Base-by-base conservation (phyloP, 2,888 invertebrate species). In the Peribatodes rhomboidaria region DNA sequence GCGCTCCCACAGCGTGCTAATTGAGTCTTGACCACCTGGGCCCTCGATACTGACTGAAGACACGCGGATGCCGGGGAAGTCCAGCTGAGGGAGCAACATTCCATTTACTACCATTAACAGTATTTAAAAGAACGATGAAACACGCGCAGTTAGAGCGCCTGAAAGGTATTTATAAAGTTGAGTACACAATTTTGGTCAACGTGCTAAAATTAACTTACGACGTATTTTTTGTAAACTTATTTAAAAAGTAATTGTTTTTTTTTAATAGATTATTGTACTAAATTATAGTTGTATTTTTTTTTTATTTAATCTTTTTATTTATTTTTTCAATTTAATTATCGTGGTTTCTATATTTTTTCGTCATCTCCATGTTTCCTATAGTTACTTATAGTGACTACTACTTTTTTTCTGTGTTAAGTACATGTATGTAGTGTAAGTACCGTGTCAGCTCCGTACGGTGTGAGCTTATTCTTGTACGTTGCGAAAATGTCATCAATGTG, bases 1-100 rank as follows among this genome's bases (percentile, higher is more conserved):
- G 86, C 96, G 95, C 90, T 96, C 96, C 97, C 97, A 98, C 87
- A 95, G 96, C 0, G 97, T 97, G 65, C 88, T 87, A 41, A 97
- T 70, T 0, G 85, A 83, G 86, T 97, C 96, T 13, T 80, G 76
- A 0, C 94, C 94, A 0, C 94, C 94, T 13, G 88, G 76, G 0
- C 94, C 87, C 44, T 92, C 84, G 10, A 97, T 79, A 70, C 94
- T 84, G 0, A 96, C 74, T 0, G 94, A 94, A 0, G 93, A 88
- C 7, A 97, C 94, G 11, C 94, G 94, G 70, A 93, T 78, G 1
- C 93, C 96, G 0, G 94, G 92, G 84, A 94, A 96, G 77, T 94
- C 94, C 83, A 96, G 81, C 96, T 96, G 75, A 1, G 82, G 20
- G 33, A 39, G 3, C n/a, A 42, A 13, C 6, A 16, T 42, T 41